phyloP scores from a whole-genome alignment of 2,113 vertebrate genomes.

The Antennarius striatus region DNA sequence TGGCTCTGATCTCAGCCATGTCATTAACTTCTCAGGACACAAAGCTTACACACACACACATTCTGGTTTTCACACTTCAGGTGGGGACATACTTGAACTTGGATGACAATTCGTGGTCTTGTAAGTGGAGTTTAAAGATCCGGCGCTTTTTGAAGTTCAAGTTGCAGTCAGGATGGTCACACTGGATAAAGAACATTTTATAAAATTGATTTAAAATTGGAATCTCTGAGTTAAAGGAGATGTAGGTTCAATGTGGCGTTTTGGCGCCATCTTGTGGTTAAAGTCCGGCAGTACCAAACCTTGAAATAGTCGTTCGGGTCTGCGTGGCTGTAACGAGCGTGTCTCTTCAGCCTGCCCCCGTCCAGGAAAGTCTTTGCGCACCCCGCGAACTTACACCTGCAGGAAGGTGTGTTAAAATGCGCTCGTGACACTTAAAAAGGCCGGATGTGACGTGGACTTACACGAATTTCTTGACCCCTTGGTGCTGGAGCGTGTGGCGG shows the following conservation, averaged over 20 bases:
- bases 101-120: constrained; percentile 48
- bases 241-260: not conserved
- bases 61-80: not conserved
- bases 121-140: constrained; percentile 66
- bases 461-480: constrained; percentile 63
- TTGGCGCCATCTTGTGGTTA: constrained; percentile 49
- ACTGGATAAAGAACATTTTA: constrained; percentile 51
- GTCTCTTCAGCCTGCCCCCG: constrained; percentile 61
- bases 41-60: not conserved
- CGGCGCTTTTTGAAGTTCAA: constrained; percentile 77
- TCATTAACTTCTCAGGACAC: not conserved
- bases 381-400: constrained; percentile 65
- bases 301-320: constrained; percentile 68
- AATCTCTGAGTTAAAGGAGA: too few relatives aligned
- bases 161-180: constrained; percentile 64
- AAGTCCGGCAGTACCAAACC: constrained; percentile 45
- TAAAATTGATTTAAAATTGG: too few relatives aligned
- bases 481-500: constrained; percentile 70
- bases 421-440: too few relatives aligned
- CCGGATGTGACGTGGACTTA: constrained; percentile 20
- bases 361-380: constrained; percentile 64
- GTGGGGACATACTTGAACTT: constrained; percentile 69
- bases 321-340: constrained; percentile 63
- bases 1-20: not conserved
- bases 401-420: not conserved